These are phyloP conservation scores for Scytalopus superciliaris DNA, from an alignment of 2,113 vertebrate species.

Conservation along the genomic window DNA sequence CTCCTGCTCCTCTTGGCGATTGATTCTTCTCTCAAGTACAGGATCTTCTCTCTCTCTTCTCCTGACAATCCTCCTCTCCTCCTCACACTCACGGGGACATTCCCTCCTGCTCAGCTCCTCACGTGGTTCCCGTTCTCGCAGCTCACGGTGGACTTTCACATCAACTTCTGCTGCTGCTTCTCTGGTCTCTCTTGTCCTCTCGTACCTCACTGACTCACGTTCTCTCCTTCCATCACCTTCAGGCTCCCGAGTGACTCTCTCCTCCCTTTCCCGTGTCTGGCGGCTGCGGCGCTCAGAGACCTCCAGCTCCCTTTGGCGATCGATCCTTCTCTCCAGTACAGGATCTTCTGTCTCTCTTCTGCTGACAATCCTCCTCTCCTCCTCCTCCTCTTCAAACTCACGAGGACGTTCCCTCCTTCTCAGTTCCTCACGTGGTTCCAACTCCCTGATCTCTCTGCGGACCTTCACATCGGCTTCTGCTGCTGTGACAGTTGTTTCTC, in stretches of 20 bases:
- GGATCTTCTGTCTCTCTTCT: not conserved
- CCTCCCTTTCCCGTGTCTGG: fast-evolving
- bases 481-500: not conserved
- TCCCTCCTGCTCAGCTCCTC: not conserved
- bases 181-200: not conserved
- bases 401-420: not conserved
- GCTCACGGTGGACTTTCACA: fast-evolving
- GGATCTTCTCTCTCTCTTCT: no score
- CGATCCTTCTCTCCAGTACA: fast-evolving
- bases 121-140: no score
- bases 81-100: no score
- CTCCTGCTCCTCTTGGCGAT: not conserved
- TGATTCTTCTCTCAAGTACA: no score
- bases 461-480: not conserved
- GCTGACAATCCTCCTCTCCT: not conserved
- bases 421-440: not conserved
- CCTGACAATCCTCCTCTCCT: no score
- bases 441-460: fast-evolving
- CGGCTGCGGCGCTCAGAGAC: fast-evolving
- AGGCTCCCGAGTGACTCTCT: no score
- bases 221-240: not conserved
- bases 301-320: fast-evolving
- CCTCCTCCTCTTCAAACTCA: no score
- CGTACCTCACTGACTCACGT: not conserved
- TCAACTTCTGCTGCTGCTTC: not conserved